Percentiles rank a stretch among this genome's conserved stretches.
Evolutionary conservation across 2,888 invertebrate genomes (phyloP).

Genomic region (Philereme vetulata): DNA sequence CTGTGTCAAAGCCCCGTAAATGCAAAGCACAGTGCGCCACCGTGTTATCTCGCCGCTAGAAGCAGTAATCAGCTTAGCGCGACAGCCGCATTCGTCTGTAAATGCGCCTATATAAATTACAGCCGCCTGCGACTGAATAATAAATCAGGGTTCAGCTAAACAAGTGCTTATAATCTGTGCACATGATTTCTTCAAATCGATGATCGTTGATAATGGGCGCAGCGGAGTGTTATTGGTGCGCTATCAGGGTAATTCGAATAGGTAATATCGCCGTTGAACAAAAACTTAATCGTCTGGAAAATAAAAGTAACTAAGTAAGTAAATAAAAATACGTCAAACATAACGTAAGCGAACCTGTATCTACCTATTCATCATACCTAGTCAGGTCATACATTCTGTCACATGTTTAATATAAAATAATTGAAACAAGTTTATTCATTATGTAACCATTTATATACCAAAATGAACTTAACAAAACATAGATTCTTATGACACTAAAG

Average conservation of each 20-base stretch:
- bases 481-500: too few relatives aligned
- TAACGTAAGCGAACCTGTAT: too few relatives aligned
- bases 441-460: too few relatives aligned
- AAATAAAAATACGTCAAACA: too few relatives aligned
- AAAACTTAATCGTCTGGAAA: constrained; percentile 29
- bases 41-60: constrained; percentile 44
- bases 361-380: too few relatives aligned
- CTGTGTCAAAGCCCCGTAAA: constrained; percentile 58
- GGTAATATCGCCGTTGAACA: constrained; percentile 16
- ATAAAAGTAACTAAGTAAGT: too few relatives aligned
- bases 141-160: constrained; percentile 48
- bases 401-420: too few relatives aligned
- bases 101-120: constrained; percentile 50
- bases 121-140: constrained; percentile 49
- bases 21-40: constrained; percentile 40
- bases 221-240: constrained; percentile 42
- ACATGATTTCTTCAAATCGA: constrained; percentile 47
- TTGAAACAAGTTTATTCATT: too few relatives aligned
- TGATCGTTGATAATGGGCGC: constrained; percentile 46
- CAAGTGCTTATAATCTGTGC: constrained; percentile 46
- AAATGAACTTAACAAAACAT: too few relatives aligned
- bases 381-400: too few relatives aligned
- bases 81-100: constrained; percentile 50
- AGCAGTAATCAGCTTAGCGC: constrained; percentile 49
- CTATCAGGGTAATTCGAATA: constrained; percentile 39